Base-by-base conservation (phyloP, 2,888 invertebrate species). In the Caenorhabditis sp. region DNA sequence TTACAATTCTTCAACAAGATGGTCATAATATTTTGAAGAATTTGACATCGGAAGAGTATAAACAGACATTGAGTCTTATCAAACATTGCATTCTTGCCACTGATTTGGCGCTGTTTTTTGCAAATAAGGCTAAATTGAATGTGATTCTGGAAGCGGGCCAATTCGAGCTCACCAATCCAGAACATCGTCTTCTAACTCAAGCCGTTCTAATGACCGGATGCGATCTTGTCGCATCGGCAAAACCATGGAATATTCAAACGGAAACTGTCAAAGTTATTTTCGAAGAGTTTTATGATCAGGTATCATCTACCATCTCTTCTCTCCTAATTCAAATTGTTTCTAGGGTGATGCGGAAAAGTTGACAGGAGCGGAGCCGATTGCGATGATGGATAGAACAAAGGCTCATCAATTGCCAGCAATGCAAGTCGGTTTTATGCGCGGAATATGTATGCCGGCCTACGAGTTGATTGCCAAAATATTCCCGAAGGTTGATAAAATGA, bases 51-150 rank as follows among this genome's bases (percentile, higher is more conserved):
- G 81, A 81, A 8, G 84, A 85, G 53, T 86, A 85, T 76, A 84
- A 85, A 36, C 90, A 93, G 89, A 92, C 93, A 1, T 88, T 94
- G 61, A 91, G 92, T 49, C 90, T 92, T 69, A 92, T 94, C 62
- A 92, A 93, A 81, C 93, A 93, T 82, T 93, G 93, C 87, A 94
- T 94, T 81, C 89, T 94, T 61, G 94, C 94, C 0, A 94, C 94
- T 0, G 94, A 94, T 86, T 88, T 94, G 79, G 93, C 93, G 0
- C 88, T 92, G 0, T 94, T 94, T 88, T 94, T 94, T 85, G 92
- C 92, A 0, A 93, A 94, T 88, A 91, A 92, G 86, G 85, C 78
- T 1, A 77, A 83, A 36, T 68, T 85, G 60, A 75, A 58, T 57
- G 68, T 58, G 24, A 76, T 85, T 55, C 50, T 86, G 27, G 78